Base-by-base conservation (phyloP, 2,113 vertebrate species). In the Barbus barbus region DNA sequence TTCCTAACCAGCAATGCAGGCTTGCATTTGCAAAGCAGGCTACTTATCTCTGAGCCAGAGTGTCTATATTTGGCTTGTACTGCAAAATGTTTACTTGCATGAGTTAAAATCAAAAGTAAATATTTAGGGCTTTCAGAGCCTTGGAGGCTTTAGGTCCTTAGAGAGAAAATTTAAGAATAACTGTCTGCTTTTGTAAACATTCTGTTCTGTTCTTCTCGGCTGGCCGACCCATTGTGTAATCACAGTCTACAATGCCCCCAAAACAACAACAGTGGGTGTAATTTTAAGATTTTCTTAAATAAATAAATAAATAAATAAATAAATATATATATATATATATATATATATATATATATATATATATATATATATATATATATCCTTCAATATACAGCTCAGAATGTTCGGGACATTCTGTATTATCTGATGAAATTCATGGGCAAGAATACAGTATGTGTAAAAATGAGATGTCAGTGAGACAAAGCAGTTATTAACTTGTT, bases 171-270 rank as follows among this genome's bases (percentile, higher is more conserved):
- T 80, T 69, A 53, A 82, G 61, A 81, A 58, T 73, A 79, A 79
- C 65, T 71, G 13, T 78, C 63, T 84, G 83, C 65, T 84, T 82
- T 85, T 46, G 61, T 85, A 82, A 87, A 78, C 79, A 82, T 36
- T 63, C 48, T 76, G 20, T 63, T 69, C 82, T 33, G 38, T 44
- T 74, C 58, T 81, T 51, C 77, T 82, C 41, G 28, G 78, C 76
- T 56, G 58, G 71, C 76, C 78, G 24, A 71, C 16, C 63, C 28
- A 78, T 33, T 82, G 48, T 65, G 13, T 84, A 84, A 84, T 82
- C 56, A 63, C 31, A 48, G 53, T 75, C 48, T 63, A 51, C 46
- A 31, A 53, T 60, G 31, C 36, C 46, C n/a, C 77, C 67, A 73
- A 26, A 78, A 84, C 60, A 61, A 33, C 46, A 51, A 51, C 13